These are phyloP conservation scores for Nemotelus pantherinus DNA, from an alignment of 2,888 invertebrate genomes.

Conservation along the genomic window DNA sequence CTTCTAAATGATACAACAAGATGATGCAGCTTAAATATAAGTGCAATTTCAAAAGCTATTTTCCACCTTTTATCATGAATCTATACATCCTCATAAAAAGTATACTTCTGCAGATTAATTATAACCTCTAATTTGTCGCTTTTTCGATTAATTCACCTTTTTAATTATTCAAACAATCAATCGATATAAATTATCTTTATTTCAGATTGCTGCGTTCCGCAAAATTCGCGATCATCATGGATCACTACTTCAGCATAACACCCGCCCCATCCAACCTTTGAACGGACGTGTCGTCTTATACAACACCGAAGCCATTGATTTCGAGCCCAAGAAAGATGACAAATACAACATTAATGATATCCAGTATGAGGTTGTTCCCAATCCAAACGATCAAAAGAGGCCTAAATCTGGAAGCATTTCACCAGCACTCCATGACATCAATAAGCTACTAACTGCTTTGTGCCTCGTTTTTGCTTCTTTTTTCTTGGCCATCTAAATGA, in stretches of 20 bases:
- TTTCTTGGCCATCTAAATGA: background rate
- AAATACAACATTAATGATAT: constrained; percentile 38
- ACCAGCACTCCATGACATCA: background rate
- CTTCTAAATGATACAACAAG: no score
- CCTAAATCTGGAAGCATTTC: constrained; percentile 15
- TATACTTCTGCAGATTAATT: no score
- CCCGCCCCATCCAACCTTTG: constrained; percentile 82
- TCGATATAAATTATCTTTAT: constrained; percentile 49
- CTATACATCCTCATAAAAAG: no score
- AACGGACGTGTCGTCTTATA: constrained; percentile 72
- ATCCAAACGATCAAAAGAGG: background rate
- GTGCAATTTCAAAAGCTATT: no score
- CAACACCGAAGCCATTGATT: constrained; percentile 41
- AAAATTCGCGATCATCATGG: constrained; percentile 73
- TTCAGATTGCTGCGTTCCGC: constrained; percentile 79
- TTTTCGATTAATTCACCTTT: no score
- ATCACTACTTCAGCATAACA: constrained; percentile 77
- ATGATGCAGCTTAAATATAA: no score
- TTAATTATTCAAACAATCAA: no score
- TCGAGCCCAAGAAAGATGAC: background rate
- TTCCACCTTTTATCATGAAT: no score
- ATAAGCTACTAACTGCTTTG: background rate
- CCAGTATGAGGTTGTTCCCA: constrained; percentile 16
- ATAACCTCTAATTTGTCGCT: no score
- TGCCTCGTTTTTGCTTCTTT: constrained; percentile 9